phyloP scores from a whole-genome alignment of 2,113 vertebrate genomes.

The Budorcas taxicolor region DNA sequence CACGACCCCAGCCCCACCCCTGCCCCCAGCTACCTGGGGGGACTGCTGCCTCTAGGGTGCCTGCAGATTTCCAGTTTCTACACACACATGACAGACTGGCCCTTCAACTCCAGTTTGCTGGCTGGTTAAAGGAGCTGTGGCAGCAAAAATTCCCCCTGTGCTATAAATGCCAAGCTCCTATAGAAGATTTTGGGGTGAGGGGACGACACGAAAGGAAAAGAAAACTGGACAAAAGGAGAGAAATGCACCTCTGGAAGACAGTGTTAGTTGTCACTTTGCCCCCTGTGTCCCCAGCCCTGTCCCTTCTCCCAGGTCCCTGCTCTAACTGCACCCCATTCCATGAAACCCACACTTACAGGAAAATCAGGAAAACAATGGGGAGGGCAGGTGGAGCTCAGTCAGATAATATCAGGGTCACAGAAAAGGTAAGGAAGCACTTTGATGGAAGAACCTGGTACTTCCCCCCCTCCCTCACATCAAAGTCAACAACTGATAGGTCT shows the following conservation, averaged over 20 bases:
- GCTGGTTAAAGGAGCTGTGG: not conserved
- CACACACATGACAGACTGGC: not conserved
- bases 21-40: not conserved
- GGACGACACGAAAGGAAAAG: not conserved
- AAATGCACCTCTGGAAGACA: not conserved
- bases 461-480: not conserved
- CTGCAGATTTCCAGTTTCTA: not conserved
- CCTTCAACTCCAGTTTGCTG: not conserved
- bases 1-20: not conserved
- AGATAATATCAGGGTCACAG: rapidly evolving
- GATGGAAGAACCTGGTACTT: not conserved
- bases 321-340: not conserved
- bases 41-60: not conserved
- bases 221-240: not conserved
- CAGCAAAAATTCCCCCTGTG: not conserved
- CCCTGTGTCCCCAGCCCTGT: too few species aligned
- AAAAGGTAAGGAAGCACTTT: not conserved
- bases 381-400: not conserved
- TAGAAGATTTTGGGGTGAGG: not conserved
- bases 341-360: not conserved
- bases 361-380: not conserved
- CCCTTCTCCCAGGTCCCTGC: not conserved
- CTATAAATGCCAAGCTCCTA: not conserved
- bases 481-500: not conserved
- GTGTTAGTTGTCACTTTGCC: not conserved